Base-by-base conservation (phyloP, 2,797 vertebrate species). In the Urophycis tenuis region DNA sequence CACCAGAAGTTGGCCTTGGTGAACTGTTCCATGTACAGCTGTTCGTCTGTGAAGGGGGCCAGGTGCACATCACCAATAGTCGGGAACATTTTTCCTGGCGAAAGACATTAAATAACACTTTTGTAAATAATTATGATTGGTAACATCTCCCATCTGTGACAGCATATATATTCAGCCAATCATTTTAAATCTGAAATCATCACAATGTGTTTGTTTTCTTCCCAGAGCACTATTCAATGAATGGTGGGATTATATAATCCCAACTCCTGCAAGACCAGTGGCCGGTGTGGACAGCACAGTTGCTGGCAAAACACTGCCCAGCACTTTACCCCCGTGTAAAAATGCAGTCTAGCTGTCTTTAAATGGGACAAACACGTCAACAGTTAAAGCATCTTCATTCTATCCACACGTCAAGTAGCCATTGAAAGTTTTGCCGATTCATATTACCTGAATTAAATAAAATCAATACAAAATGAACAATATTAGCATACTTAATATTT, bases 11-110 rank as follows among this genome's bases (percentile, higher is more conserved):
- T 99, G 87, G 97, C 97, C 90, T 99, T 99, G 77, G 97, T 98
- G 90, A 99, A 99, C 89, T 99, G 97, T 88, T 99, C 97, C 97
- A 99, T 99, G 93, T 99, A 99, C 78, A 99, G 95, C 92, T 99
- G 97, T 85, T 99, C 96, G 3, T 99, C 97, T 74, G 97, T 99
- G 88, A 98, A 98, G 3, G 97, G 97, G 0, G 97, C 96, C 32
- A 99, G 89, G 83, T 99, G 97, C 80, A 99, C 96, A 4, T 98
- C 97, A 1, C 96, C 97, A 3, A 98, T 95, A 1, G 97, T 98
- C n/a, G 97, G 97, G 87, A 98, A 98, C 96, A 98, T 96, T 90
- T 98, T 98, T 86, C 97, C 97, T 98, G 85, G 25, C 22, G 8
- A 60, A 30, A 30, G 7, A 67, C 60, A 29, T 60, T 10, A 8